Evolutionary conservation across 2,113 vertebrate species (phyloP).

Genomic region (Leptocoma aspasia): DNA sequence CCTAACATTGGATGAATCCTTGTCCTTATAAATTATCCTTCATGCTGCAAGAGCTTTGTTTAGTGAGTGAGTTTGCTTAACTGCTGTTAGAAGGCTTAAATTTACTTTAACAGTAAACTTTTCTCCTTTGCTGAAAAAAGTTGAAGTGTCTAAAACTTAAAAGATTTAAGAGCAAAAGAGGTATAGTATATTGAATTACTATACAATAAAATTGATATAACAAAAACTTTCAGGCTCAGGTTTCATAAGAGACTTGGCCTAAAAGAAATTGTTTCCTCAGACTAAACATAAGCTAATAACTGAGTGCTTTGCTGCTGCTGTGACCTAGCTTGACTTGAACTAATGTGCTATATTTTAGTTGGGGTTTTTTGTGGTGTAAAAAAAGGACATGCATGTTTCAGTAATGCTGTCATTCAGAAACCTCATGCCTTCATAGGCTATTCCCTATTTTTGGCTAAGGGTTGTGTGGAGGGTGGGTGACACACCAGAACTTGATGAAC

Average conservation of each 20-base stretch:
- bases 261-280: not conserved
- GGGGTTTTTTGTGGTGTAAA: not conserved
- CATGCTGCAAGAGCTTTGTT: not conserved
- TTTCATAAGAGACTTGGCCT: not conserved
- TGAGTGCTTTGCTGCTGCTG: not conserved
- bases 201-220: not conserved
- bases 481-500: slow-evolving; percentile 27
- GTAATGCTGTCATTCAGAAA: slow-evolving; percentile 6
- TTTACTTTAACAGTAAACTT: not conserved
- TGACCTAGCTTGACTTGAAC: not conserved
- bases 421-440: not conserved
- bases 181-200: not conserved
- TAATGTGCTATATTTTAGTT: not conserved
- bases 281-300: not conserved
- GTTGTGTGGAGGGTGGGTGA: not conserved
- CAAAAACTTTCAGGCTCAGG: not conserved
- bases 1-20: not conserved
- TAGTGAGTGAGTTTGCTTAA: not conserved
- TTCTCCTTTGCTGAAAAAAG: not conserved
- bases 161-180: not conserved
- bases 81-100: not conserved
- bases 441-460: not conserved
- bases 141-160: not conserved
- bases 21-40: not conserved
- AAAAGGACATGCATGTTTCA: slow-evolving; percentile 8